Percentiles rank a stretch among this genome's conserved stretches.
Evolutionary conservation across 2,113 vertebrate species (phyloP).

Genomic region (Eira barbara): DNA sequence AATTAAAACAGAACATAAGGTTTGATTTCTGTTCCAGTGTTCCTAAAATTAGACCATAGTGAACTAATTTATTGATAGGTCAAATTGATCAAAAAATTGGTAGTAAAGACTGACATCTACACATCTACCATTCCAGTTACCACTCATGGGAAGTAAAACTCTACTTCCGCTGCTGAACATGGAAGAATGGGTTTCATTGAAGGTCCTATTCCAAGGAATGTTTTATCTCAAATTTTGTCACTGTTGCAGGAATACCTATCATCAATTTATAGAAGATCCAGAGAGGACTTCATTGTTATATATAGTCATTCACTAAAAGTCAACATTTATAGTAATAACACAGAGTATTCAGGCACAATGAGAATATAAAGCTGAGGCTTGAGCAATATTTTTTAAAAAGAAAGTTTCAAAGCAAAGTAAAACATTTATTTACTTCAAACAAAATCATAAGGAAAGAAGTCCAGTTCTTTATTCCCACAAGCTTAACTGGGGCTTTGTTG

Average conservation of each 20-base stretch:
- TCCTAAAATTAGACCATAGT: not conserved
- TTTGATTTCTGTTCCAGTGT: not conserved
- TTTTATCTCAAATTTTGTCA: not conserved
- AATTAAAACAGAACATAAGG: not conserved
- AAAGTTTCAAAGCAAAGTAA: not conserved
- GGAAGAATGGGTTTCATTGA: constrained; percentile 6
- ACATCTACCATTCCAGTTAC: not conserved
- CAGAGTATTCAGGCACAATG: not conserved
- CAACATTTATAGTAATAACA: not conserved
- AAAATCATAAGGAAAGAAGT: not conserved
- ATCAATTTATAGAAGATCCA: not conserved
- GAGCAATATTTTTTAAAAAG: not conserved
- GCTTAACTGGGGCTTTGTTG: not conserved
- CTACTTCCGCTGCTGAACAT: not conserved
- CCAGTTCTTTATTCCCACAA: not conserved
- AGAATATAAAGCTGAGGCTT: not conserved
- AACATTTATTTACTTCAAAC: not conserved
- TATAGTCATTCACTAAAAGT: not conserved
- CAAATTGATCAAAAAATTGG: constrained; percentile 19
- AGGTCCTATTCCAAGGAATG: not conserved
- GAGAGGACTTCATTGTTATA: not conserved
- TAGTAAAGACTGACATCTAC: not conserved
- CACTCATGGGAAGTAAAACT: not conserved
- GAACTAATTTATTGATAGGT: not conserved
- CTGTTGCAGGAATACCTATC: not conserved